These are phyloP conservation scores for Aphrophora alni DNA, from an alignment of 2,888 invertebrate genomes.

Conservation along the genomic window DNA sequence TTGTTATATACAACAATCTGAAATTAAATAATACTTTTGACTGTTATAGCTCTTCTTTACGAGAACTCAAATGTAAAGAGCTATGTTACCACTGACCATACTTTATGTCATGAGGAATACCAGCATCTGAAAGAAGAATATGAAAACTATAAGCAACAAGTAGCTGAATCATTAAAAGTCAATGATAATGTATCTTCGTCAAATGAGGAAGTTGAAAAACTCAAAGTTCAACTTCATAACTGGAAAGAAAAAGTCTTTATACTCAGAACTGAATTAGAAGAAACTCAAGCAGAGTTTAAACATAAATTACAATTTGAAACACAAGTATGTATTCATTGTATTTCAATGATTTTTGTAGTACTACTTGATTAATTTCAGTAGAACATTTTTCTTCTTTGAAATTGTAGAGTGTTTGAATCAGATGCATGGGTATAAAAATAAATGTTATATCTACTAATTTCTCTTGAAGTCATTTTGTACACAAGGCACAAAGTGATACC, in stretches of 20 bases:
- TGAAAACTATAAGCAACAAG: slow-evolving; percentile 67
- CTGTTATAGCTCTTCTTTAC: slow-evolving; percentile 22
- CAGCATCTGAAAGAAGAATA: slow-evolving; percentile 69
- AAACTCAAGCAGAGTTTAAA: slow-evolving; percentile 64
- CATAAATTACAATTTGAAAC: slow-evolving; percentile 64
- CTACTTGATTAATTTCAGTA: too few relatives aligned
- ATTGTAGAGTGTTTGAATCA: too few relatives aligned
- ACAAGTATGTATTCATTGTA: neutral
- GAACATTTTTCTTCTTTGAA: too few relatives aligned
- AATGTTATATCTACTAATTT: too few relatives aligned
- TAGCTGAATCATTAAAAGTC: neutral
- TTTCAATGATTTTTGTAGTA: too few relatives aligned
- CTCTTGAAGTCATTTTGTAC: too few relatives aligned
- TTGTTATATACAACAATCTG: too few relatives aligned
- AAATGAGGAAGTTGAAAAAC: slow-evolving; percentile 40
- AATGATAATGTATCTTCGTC: neutral
- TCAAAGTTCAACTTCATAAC: slow-evolving; percentile 63
- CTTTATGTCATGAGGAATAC: slow-evolving; percentile 68
- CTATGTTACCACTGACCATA: slow-evolving; percentile 34
- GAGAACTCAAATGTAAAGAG: slow-evolving; percentile 26
- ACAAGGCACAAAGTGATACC: too few relatives aligned
- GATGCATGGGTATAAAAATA: too few relatives aligned
- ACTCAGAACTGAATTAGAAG: slow-evolving; percentile 67
- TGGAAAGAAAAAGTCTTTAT: slow-evolving; percentile 71
- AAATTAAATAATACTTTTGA: too few relatives aligned